Conservation (phyloP, 2,888 invertebrate genomes). For the Chymomyza caudatula region DNA sequence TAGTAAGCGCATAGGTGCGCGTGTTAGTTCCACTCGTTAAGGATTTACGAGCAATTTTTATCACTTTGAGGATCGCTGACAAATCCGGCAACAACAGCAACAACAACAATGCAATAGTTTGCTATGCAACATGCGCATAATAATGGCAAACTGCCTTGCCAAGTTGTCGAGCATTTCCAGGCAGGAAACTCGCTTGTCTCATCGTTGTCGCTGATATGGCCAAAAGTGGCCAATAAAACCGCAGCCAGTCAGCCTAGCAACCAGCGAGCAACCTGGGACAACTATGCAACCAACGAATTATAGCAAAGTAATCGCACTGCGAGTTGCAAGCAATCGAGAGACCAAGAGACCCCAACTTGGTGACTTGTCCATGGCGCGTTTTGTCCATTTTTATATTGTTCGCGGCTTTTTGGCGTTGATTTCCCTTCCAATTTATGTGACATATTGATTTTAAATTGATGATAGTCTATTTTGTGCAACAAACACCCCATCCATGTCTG, state of each 20-base stretch:
- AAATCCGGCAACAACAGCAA: conserved; percentile 75
- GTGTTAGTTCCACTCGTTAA: conserved; percentile 76
- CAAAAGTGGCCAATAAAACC: conserved; percentile 74
- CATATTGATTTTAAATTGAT: conserved; percentile 79
- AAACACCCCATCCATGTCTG: not conserved
- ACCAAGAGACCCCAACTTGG: not conserved
- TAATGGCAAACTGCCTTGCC: conserved; percentile 53
- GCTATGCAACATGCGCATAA: conserved; percentile 69
- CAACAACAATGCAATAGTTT: conserved; percentile 40
- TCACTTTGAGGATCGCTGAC: conserved; percentile 78
- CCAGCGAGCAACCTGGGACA: conserved; percentile 3
- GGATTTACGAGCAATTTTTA: conserved; percentile 78
- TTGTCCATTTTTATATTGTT: conserved; percentile 32
- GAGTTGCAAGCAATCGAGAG: conserved; percentile 31
- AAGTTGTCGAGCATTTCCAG: conserved; percentile 12
- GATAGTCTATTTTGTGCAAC: conserved; percentile 75
- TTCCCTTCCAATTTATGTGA: conserved; percentile 79
- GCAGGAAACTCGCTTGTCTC: conserved; percentile 70
- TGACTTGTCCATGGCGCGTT: conserved; percentile 31
- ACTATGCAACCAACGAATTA: conserved; percentile 62
- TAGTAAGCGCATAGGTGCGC: conserved; percentile 46
- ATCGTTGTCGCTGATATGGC: conserved; percentile 74
- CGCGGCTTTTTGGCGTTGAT: conserved; percentile 68
- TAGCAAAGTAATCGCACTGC: conserved; percentile 72
- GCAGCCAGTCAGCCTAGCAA: conserved; percentile 28